Base-by-base conservation (phyloP, 2,888 invertebrate genomes). In the Leptothorax acervorum region DNA sequence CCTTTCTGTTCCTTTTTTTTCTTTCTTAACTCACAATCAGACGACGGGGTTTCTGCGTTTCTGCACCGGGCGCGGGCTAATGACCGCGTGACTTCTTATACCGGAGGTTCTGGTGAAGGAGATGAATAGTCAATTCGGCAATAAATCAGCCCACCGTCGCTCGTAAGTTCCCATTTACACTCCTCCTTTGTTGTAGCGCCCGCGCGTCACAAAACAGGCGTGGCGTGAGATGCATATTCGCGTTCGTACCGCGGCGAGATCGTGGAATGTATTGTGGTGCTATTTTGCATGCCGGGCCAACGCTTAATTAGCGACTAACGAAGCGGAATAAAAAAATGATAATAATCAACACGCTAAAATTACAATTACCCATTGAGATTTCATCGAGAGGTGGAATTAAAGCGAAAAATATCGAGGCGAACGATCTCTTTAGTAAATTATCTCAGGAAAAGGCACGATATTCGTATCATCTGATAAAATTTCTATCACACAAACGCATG, bases 51-150 rank as follows among this genome's bases (percentile, higher is more conserved):
- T 79, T 71, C 73, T 53, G 57, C 73, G 55, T 79, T 79, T 71
- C 73, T 53, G 57, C 73, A 48, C 66, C 28, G 48, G 31, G 70
- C 57, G 31, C 45, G 23, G 74, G 57, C 79, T 60, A 81, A 81
- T 60, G 79, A 74, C 75, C 79, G 79, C 74, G 79, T 60, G 73
- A 71, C 35, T 79, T 74, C 75, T 71, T 60, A 60, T 15, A 35
- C 45, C 42, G 73, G 12, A 81, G 48, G 71, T 42, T 60, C 73
- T 45, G 45, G 45, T 57, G 74, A 81, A 81, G 60, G 74, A 81
- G 74, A 81, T 74, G 79, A 81, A 81, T 74, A 81, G 79, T 74
- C 79, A 74, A 81, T 81, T 74, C 79, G 74, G 60, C 60, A 60
- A 81, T 81, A 74, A 81, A 81, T 74, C 79, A 81, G 60, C 48